phyloP scores from a whole-genome alignment of 1,140 invertebrate species.

The Danaus plexippus region DNA sequence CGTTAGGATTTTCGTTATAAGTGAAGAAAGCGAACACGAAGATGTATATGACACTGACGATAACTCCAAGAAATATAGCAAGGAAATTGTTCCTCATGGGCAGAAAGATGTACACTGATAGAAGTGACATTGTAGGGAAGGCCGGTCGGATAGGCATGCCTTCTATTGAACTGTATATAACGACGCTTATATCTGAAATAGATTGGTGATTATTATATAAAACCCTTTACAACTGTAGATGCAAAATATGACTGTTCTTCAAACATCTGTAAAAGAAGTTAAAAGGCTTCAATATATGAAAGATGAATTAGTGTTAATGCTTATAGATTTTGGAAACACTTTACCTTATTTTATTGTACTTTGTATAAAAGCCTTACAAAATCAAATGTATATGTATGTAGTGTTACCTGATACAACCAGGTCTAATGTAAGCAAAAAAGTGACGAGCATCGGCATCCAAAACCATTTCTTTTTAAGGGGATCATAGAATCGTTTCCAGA shows the following conservation, averaged over 20 bases:
- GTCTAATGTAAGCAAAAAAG: slow-evolving; percentile 49
- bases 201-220: slow-evolving; percentile 28
- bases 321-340: background rate
- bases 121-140: slow-evolving; percentile 78
- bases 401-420: slow-evolving; percentile 51
- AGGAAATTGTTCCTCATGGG: slow-evolving; percentile 80
- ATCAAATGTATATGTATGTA: background rate
- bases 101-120: slow-evolving; percentile 85
- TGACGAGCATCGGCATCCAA: slow-evolving; percentile 55
- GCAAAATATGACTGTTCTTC: background rate
- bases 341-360: too few relatives aligned
- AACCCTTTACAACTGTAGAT: too few relatives aligned
- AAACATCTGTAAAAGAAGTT: background rate
- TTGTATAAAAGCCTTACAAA: too few relatives aligned
- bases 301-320: too few relatives aligned
- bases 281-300: background rate
- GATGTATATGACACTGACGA: slow-evolving; percentile 77
- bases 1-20: slow-evolving; percentile 68
- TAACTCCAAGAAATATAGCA: slow-evolving; percentile 75
- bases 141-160: slow-evolving; percentile 74
- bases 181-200: slow-evolving; percentile 45
- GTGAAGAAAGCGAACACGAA: slow-evolving; percentile 76
- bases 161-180: slow-evolving; percentile 62
- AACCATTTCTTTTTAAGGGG: slow-evolving; percentile 51
- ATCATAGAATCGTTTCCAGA: slow-evolving; percentile 51